phyloP scores from a whole-genome alignment of 2,888 invertebrate genomes.

The Xylota segnis region DNA sequence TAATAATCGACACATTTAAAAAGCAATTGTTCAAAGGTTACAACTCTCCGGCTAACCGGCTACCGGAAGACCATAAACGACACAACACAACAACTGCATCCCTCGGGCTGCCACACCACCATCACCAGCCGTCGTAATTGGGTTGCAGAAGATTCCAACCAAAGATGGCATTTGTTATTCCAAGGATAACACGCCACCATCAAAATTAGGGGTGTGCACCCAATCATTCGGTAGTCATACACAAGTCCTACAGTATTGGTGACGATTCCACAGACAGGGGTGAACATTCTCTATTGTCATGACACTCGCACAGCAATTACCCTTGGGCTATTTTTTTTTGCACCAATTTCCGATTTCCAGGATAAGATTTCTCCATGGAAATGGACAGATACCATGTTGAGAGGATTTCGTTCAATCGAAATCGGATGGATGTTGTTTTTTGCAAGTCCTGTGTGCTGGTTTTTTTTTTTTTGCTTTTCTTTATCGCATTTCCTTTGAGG shows the following conservation, averaged over 20 bases:
- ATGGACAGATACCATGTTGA: conserved; percentile 70
- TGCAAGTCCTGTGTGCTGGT: conserved; percentile 13
- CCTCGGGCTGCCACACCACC: conserved; percentile 38
- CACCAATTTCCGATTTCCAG: conserved; percentile 12
- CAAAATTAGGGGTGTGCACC: conserved; percentile 51
- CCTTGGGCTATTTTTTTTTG: conserved; percentile 72
- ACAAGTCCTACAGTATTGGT: conserved; percentile 13
- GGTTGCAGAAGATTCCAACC: conserved; percentile 35
- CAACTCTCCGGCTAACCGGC: conserved; percentile 28
- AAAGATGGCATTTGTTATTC: conserved; percentile 51
- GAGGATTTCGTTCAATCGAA: conserved; percentile 57
- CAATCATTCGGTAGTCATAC: conserved; percentile 23
- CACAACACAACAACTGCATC: conserved; percentile 39
- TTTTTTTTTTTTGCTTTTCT: neutral
- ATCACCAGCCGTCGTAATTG: conserved; percentile 54
- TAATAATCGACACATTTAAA: conserved; percentile 71
- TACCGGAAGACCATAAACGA: conserved; percentile 55
- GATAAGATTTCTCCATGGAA: conserved; percentile 36
- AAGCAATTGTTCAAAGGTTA: conserved; percentile 68
- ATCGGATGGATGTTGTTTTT: conserved; percentile 53
- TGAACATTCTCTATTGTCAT: conserved; percentile 77
- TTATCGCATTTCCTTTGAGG: conserved; percentile 10
- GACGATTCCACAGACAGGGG: conserved; percentile 54
- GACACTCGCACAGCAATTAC: conserved; percentile 78
- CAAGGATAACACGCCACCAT: conserved; percentile 39